Conservation (phyloP, 1,140 invertebrate species). For the Leptopilina boulardi region DNA sequence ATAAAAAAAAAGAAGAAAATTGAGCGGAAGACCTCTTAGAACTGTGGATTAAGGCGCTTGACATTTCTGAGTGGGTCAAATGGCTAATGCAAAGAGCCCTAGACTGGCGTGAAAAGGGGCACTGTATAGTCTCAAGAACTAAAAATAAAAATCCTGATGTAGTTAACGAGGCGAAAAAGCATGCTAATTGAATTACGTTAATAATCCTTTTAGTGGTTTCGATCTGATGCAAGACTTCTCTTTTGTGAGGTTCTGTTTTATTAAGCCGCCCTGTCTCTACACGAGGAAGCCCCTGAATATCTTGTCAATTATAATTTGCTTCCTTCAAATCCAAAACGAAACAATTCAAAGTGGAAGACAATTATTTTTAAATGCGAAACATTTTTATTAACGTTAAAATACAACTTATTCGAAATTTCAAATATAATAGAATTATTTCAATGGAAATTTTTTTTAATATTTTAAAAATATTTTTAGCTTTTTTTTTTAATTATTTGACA, state of each 20-base stretch:
- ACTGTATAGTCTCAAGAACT: not conserved
- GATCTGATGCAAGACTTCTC: constrained; percentile 22
- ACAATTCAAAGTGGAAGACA: constrained; percentile 7
- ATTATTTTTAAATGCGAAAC: not conserved
- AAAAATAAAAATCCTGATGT: not conserved
- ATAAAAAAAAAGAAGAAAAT: not conserved
- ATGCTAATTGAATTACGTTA: constrained; percentile 25
- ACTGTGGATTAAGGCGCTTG: constrained; percentile 28
- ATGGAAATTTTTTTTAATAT: too few species aligned
- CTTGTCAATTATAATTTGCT: constrained; percentile 33
- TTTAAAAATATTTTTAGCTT: too few species aligned
- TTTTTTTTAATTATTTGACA: too few species aligned
- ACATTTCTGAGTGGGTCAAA: constrained; percentile 32
- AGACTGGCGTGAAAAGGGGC: constrained; percentile 22
- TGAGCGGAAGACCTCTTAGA: constrained; percentile 13
- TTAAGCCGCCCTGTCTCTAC: constrained; percentile 32
- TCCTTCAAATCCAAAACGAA: constrained; percentile 10
- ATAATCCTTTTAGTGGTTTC: constrained; percentile 33
- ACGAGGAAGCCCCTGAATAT: constrained; percentile 25
- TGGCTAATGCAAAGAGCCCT: constrained; percentile 19
- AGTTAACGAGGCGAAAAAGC: constrained; percentile 25
- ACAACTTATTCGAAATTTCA: too few species aligned
- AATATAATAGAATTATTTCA: too few species aligned
- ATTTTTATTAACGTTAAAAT: too few species aligned
- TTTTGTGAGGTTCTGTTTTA: constrained; percentile 22